Evolutionary conservation across 1,140 invertebrate species (phyloP).

Genomic region (Prorops nasuta): DNA sequence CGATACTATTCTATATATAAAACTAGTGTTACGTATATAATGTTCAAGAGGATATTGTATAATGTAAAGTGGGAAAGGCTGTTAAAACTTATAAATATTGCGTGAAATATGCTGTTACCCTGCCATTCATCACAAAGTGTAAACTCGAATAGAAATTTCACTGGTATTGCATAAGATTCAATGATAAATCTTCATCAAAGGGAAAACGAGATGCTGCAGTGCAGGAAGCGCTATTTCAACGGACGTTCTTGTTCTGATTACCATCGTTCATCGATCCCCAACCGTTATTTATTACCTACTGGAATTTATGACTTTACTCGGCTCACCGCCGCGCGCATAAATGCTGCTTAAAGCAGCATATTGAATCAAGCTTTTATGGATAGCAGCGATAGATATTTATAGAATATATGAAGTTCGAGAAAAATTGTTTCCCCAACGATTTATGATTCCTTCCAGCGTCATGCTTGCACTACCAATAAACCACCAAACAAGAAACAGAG

Average conservation of each 20-base stretch:
- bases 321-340: not conserved
- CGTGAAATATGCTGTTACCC: too few species aligned
- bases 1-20: too few species aligned
- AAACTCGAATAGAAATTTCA: too few species aligned
- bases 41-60: too few species aligned
- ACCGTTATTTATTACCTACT: constrained; percentile 16
- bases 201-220: not conserved
- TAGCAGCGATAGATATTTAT: not conserved
- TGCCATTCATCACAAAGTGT: too few species aligned
- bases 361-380: constrained; percentile 1
- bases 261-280: constrained; percentile 18
- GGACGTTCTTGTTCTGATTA: constrained; percentile 12
- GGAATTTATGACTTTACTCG: constrained; percentile 16
- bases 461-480: too few species aligned
- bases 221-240: not conserved
- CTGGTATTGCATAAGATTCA: not conserved
- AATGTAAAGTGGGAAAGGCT: too few species aligned
- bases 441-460: too few species aligned
- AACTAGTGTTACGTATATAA: constrained; percentile 16
- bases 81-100: too few species aligned
- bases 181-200: not conserved
- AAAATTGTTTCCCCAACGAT: too few species aligned
- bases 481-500: too few species aligned
- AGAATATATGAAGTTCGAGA: not conserved
- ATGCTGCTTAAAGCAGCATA: constrained; percentile 10